Conservation (phyloP, 1,140 invertebrate genomes). For the Pseudomyrmex cubaensis region DNA sequence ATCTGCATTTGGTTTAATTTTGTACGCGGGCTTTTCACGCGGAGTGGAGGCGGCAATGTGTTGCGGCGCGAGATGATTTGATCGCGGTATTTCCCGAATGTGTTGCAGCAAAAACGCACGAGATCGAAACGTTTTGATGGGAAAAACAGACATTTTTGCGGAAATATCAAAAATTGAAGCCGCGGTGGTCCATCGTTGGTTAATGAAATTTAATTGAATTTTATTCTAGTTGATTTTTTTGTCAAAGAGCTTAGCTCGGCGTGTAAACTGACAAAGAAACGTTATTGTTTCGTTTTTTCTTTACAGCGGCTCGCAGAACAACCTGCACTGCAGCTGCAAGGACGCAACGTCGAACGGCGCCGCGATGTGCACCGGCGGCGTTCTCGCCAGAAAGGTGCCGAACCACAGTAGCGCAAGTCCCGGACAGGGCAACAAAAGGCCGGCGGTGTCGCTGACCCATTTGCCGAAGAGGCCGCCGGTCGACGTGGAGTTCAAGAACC, state of each 20-base stretch:
- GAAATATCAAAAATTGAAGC: too few relatives aligned
- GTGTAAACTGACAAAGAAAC: background rate
- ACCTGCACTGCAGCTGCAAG: slow-evolving; percentile 88
- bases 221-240: too few relatives aligned
- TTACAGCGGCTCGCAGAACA: slow-evolving; percentile 89
- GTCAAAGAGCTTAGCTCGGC: background rate
- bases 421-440: slow-evolving; percentile 81
- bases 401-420: slow-evolving; percentile 86
- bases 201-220: too few relatives aligned
- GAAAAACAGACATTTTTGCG: too few relatives aligned
- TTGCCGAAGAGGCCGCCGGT: slow-evolving; percentile 93
- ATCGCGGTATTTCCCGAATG: too few relatives aligned
- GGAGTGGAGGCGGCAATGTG: too few relatives aligned
- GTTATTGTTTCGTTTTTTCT: slow-evolving; percentile 68
- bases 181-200: too few relatives aligned
- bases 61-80: too few relatives aligned
- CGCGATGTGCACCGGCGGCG: slow-evolving; percentile 82
- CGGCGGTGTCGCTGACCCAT: slow-evolving; percentile 88
- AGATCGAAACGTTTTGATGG: too few relatives aligned
- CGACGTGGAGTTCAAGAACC: slow-evolving; percentile 94
- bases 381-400: slow-evolving; percentile 88
- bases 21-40: too few relatives aligned
- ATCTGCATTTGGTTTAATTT: too few relatives aligned
- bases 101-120: too few relatives aligned
- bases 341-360: slow-evolving; percentile 85